A percentile compares a stretch with the other conserved stretches of the same genome.
These are phyloP conservation scores for Thecocarcelia acutangulata DNA, from an alignment of 2,888 invertebrate genomes.

Conservation along the genomic window DNA sequence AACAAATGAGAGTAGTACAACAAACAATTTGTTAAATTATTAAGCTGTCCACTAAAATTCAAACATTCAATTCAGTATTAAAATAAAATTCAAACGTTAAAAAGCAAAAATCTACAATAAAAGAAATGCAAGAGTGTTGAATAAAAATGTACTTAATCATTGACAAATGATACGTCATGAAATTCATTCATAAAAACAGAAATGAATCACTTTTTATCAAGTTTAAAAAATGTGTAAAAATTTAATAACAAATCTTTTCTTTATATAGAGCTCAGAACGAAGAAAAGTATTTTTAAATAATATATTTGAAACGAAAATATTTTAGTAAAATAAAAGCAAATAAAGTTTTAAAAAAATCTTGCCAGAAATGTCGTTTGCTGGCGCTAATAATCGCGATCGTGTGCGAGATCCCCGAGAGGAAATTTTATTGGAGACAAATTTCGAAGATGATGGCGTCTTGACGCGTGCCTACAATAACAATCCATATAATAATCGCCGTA, in stretches of 20 bases:
- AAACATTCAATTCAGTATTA: conserved; percentile 47
- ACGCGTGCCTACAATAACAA: conserved; percentile 81
- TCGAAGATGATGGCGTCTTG: conserved; percentile 81
- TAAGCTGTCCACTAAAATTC: conserved; percentile 1
- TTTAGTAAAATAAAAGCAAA: background rate
- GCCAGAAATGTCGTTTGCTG: conserved; percentile 72
- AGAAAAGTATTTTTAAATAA: no score
- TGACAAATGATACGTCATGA: background rate
- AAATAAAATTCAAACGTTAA: conserved; percentile 19
- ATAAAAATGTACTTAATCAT: background rate
- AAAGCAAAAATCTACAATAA: background rate
- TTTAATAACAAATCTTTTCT: conserved; percentile 16
- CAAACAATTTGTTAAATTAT: conserved; percentile 1
- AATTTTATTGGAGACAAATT: conserved; percentile 82
- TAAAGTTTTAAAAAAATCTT: background rate
- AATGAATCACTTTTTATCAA: conserved; percentile 41
- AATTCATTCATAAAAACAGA: conserved; percentile 40
- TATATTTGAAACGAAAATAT: background rate
- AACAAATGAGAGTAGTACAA: background rate
- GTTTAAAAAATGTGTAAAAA: conserved; percentile 3
- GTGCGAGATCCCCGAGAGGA: conserved; percentile 81
- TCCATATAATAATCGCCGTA: conserved; percentile 76
- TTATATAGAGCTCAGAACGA: conserved; percentile 8
- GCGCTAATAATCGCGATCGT: conserved; percentile 77
- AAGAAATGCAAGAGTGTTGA: background rate